Evolutionary conservation across 2,113 vertebrate genomes (phyloP), one percentile per base, ranked within the genome.

Genomic region (Upupa epops): DNA sequence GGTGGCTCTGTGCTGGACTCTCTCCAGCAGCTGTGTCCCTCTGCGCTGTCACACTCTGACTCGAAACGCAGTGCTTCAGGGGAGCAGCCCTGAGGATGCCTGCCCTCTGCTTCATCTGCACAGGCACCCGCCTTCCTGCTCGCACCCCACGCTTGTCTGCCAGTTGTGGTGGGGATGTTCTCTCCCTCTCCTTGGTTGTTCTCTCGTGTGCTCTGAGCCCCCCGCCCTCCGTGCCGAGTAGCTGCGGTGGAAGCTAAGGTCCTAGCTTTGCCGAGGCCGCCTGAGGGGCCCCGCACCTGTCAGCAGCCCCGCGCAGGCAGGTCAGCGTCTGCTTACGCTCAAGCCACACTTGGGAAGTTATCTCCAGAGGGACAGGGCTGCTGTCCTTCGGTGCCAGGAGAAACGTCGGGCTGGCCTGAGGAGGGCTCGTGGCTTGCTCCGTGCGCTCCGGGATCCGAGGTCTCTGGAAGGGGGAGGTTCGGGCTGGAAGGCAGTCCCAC

Each of bases 311-410:
- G 69, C 24, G 68, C 66, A 79, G 37, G 29, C 66, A 54, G 37
- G 32, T 52, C 55, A 79, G 66, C 69, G 25, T 95, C 96, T 96
- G 96, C 34, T 85, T 89, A 77, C 82, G 72, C 81, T 96, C 93
- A 93, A 79, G 94, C 92, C 88, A 89, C 93, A 63, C 90, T 89
- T 93, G 74, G 75, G 76, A 82, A 70, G 34, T 92, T 95, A 92
- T 92, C 88, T 94, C 92, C 89, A 90, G 52, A 89, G 71, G 80
- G 26, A 6, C 66, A 80, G 42, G 56, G n/a, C 87, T 93, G 55
- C 88, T 19, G 17, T 72, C 66, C 77, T 54, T 74, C 59, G 73
- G 42, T 77, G 22, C 56, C 72, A 92, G 78, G 83, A 72, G 61
- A 84, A 93, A 75, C 16, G 5, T 7, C 31, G 28, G 25, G 25